Evolutionary conservation across 2,888 invertebrate species (phyloP), one percentile per base, ranked within the genome.

Genomic region (Melanostoma mellinum): DNA sequence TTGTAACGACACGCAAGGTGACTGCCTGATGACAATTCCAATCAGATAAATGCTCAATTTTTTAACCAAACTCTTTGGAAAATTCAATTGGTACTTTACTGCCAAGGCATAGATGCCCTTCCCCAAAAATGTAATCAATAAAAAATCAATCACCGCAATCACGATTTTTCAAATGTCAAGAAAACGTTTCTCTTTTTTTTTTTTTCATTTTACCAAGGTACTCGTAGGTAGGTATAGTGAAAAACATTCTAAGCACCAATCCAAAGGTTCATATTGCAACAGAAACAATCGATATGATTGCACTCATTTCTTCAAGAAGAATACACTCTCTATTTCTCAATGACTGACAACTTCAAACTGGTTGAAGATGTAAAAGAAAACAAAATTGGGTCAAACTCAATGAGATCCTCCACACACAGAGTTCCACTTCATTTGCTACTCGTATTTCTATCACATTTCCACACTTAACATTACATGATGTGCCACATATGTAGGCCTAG

Each of bases 391-490:
- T 84, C 84, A 84, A 75, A 60, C 71, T 69, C 74, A 79, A 79
- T 79, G 79, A 79, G 79, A 84, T 79, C 84, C 79, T 84, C 84
- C 44, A 44, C 63, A 58, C 42, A 5, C 5, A 10, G 46, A 38
- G 84, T 84, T 79, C 84, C 69, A 84, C 74, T 71, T 78, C 82
- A 82, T 78, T 82, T 78, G 78, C 63, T 52, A 20, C 20, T 20
- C 20, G 20, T 20, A 35, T 50, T 68, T 73, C 68, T 61, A 68
- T 61, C 40, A 56, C 44, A 63, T 61, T 33, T 72, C 46, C 20
- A 20, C 20, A 61, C 20, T 44, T n/a, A 32, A 52, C 35, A 38
- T 50, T 6, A 53, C 9, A 20, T 33, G 20, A 20, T 20, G 50
- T 67, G 53, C n/a, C 46, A 55, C 8, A 33, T 30, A 35, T 35